Conservation (phyloP, 2,797 vertebrate genomes). For the Gymnopithys bicolor region DNA sequence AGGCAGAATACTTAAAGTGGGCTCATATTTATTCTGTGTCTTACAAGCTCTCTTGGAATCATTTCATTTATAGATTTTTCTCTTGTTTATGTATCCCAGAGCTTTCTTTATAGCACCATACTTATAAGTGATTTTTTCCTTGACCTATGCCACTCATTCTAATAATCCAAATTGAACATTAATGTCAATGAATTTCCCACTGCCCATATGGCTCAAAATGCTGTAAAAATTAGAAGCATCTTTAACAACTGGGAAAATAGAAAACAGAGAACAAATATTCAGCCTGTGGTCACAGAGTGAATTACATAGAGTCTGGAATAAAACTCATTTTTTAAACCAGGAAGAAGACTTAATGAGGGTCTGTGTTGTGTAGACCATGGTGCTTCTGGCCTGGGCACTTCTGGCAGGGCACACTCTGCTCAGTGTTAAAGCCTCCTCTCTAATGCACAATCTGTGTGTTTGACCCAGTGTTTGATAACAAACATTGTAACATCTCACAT, state of each 20-base stretch:
- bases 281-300: neutral
- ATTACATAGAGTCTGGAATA: neutral
- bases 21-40: neutral
- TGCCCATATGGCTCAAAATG: neutral
- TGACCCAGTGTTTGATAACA: neutral
- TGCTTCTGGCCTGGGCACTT: fast-evolving
- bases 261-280: neutral
- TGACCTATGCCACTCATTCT: neutral
- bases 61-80: neutral
- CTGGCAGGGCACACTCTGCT: fast-evolving
- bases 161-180: neutral
- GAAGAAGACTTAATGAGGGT: neutral
- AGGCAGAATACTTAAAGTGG: neutral
- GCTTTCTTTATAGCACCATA: neutral
- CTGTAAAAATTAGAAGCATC: neutral
- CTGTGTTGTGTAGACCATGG: fast-evolving
- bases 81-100: neutral
- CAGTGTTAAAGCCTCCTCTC: neutral
- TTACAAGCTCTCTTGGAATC: neutral
- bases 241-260: neutral
- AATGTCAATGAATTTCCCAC: neutral
- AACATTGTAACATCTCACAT: neutral
- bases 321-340: neutral
- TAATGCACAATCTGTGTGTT: neutral
- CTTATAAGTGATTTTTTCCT: neutral